Evolutionary conservation across 2,888 invertebrate genomes (phyloP), one percentile per base, ranked within the genome.

Genomic region (Lasioglossum morio): DNA sequence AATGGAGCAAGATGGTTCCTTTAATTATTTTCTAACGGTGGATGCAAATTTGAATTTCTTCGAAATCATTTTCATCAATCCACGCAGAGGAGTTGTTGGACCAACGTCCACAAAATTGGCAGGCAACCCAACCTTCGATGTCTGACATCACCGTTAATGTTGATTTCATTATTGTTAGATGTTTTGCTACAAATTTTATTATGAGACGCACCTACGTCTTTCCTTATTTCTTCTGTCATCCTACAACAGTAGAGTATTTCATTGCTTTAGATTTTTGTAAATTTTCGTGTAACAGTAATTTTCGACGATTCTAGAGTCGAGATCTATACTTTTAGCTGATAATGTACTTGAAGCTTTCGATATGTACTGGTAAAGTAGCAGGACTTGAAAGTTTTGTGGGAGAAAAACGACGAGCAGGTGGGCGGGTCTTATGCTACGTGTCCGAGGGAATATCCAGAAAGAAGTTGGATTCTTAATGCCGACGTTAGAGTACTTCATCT

Each of bases 401-500:
- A 85, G 90, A 85, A 89, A 88, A 88, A 87, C 79, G 88, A 83
- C 72, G 37, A 57, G 43, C 34, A 70, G 78, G 53, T 66, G 74
- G 77, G 79, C 60, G 85, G 57, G 73, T 84, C 75, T 74, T 76
- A 57, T 43, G 76, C 72, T 88, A 90, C 90, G 87, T 88, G 86
- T 90, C 90, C 87, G 82, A 90, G 74, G 60, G 82, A 85, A 88
- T 83, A 74, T 83, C 75, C 87, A 70, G 70, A 34, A 81, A 70
- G 86, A 87, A 90, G 86, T 88, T 88, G 77, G 90, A 84, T 82
- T 90, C 86, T 90, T 90, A 90, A 90, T 86, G 87, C 57, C 85
- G 79, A 82, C 77, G 84, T 83, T 80, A 73, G 77, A 88, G 87
- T 82, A 87, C 88, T 90, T 88, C 87, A 86, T 90, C 90, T 90